phyloP scores from a whole-genome alignment of 2,797 vertebrate genomes.

The Phataginus tricuspis region DNA sequence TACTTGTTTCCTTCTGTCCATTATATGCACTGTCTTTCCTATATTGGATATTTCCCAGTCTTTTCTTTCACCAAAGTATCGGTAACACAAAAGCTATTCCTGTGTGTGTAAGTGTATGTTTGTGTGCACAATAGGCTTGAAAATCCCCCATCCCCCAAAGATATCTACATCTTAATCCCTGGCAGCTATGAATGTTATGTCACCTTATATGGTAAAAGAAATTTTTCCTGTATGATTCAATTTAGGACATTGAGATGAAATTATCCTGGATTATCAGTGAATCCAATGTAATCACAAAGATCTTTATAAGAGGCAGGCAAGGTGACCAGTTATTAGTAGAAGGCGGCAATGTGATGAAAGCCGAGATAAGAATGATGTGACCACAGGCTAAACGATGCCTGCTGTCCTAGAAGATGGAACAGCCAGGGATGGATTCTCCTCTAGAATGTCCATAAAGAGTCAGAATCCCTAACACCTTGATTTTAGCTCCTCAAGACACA shows the following conservation, averaged over 20 bases:
- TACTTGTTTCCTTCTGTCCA: not conserved
- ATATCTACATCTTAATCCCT: not conserved
- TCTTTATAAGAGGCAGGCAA: not conserved
- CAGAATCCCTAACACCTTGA: not conserved
- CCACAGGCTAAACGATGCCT: not conserved
- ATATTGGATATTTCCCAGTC: not conserved
- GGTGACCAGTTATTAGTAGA: not conserved
- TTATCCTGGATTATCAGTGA: not conserved
- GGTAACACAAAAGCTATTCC: not conserved
- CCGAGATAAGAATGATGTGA: too few species aligned
- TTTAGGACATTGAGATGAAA: not conserved
- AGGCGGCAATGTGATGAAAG: not conserved
- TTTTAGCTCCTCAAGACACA: not conserved
- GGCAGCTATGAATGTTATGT: not conserved
- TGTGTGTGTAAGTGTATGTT: not conserved
- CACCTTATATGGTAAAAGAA: not conserved
- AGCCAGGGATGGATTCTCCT: not conserved
- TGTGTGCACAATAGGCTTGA: not conserved
- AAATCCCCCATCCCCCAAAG: not conserved
- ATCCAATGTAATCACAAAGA: not conserved
- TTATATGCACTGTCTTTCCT: not conserved
- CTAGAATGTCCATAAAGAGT: not conserved
- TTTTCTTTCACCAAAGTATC: not conserved
- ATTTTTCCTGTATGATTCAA: not conserved
- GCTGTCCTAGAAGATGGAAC: not conserved